Percentiles rank a stretch among this genome's conserved stretches.
Conservation (phyloP, 2,113 vertebrate genomes). For the Theropithecus gelada region DNA sequence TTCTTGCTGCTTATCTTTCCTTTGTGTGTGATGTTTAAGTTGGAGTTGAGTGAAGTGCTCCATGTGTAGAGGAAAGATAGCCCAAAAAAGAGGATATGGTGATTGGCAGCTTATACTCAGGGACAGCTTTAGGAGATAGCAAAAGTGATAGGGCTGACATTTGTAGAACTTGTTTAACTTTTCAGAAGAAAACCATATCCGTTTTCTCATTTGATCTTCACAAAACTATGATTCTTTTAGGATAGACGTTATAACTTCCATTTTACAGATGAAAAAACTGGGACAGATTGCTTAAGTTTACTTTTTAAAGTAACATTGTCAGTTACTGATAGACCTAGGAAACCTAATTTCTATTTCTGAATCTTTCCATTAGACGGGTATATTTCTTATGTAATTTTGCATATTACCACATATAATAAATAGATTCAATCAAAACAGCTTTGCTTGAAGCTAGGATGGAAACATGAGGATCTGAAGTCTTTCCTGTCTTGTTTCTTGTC, state of each 20-base stretch:
- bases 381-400: not conserved
- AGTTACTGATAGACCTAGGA: not conserved
- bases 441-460: not conserved
- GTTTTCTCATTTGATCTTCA: conserved; percentile 63
- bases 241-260: conserved; percentile 9
- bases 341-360: not conserved
- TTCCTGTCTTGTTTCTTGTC: not conserved
- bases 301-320: not conserved
- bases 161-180: conserved; percentile 59
- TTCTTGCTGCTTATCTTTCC: conserved; percentile 70
- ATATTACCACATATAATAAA: not conserved
- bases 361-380: not conserved
- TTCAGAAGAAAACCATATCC: conserved; percentile 42
- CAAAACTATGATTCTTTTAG: not conserved
- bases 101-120: conserved; percentile 31
- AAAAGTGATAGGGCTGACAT: conserved; percentile 29
- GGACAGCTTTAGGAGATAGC: conserved; percentile 45
- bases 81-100: conserved; percentile 29
- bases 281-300: not conserved
- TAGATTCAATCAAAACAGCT: not conserved
- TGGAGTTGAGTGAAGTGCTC: conserved; percentile 61
- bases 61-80: conserved; percentile 72
- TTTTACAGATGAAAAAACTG: conserved; percentile 57
- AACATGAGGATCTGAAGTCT: not conserved
- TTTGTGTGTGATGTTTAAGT: conserved; percentile 70